A percentile compares a stretch with the other conserved stretches of the same genome.
These are phyloP conservation scores for Pogonognathellus flavescens DNA, from an alignment of 1,140 invertebrate genomes.

Conservation along the genomic window DNA sequence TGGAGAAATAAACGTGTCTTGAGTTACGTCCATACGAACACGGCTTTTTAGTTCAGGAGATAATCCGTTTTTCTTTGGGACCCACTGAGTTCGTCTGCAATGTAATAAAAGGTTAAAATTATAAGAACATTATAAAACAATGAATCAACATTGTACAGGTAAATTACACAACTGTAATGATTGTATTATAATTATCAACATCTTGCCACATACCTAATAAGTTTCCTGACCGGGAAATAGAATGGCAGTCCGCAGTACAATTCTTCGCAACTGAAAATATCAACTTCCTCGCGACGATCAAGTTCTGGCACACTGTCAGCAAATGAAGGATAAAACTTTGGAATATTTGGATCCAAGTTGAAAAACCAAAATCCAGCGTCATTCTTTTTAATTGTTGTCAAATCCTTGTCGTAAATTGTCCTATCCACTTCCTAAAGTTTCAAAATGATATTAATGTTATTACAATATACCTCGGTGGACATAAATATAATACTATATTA, in stretches of 20 bases:
- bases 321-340: conserved; percentile 68
- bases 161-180: too few species aligned
- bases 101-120: not conserved
- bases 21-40: conserved; percentile 63
- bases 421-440: conserved; percentile 73
- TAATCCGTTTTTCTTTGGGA: conserved; percentile 60
- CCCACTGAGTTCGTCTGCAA: conserved; percentile 62
- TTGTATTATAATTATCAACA: too few species aligned
- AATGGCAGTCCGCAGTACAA: conserved; percentile 75
- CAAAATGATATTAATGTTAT: too few species aligned
- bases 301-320: conserved; percentile 70
- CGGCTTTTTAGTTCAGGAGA: conserved; percentile 53
- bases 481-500: too few species aligned
- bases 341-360: conserved; percentile 73
- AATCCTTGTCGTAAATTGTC: conserved; percentile 71
- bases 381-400: conserved; percentile 68
- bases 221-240: conserved; percentile 71
- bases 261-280: conserved; percentile 70
- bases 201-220: conserved; percentile 71
- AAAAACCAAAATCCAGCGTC: conserved; percentile 75
- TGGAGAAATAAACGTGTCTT: conserved; percentile 61
- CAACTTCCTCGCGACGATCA: conserved; percentile 68
- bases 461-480: too few species aligned
- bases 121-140: too few species aligned
- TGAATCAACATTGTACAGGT: too few species aligned